These are phyloP conservation scores for Drosophila obscura DNA, from an alignment of 1,140 invertebrate species.

Conservation along the genomic window DNA sequence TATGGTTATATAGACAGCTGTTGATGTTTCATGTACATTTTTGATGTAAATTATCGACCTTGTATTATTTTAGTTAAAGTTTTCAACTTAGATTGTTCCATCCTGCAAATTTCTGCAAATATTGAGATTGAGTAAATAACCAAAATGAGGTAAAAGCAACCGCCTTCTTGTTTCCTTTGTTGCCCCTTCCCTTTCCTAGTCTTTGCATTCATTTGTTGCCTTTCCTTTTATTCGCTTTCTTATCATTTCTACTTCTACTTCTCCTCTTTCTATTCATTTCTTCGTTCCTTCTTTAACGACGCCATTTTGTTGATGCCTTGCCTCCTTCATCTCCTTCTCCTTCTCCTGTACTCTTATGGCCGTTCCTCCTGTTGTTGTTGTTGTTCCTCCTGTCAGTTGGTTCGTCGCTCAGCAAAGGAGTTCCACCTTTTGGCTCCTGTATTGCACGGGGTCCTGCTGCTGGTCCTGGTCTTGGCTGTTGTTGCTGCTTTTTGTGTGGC, in stretches of 20 bases:
- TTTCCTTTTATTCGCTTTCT: neutral
- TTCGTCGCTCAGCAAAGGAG: slow-evolving; percentile 50
- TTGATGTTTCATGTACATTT: too few species aligned
- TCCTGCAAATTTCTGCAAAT: too few species aligned
- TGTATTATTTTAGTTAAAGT: too few species aligned
- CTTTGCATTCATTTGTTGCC: too few species aligned
- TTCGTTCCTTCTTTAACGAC: slow-evolving; percentile 7
- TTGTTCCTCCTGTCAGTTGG: slow-evolving; percentile 41
- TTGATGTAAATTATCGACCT: too few species aligned
- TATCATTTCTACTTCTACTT: slow-evolving; percentile 4
- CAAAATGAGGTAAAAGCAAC: too few species aligned
- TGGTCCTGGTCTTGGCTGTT: neutral
- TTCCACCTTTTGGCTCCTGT: slow-evolving; percentile 32
- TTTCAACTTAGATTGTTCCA: too few species aligned
- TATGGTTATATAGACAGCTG: too few species aligned
- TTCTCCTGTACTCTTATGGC: neutral
- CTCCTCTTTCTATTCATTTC: slow-evolving; percentile 6
- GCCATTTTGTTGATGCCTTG: slow-evolving; percentile 39
- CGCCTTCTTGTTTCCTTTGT: too few species aligned
- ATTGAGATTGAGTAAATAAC: too few species aligned
- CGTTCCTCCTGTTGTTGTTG: slow-evolving; percentile 36
- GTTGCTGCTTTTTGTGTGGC: slow-evolving; percentile 16
- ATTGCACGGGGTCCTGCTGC: neutral
- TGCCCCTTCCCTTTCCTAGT: too few species aligned
- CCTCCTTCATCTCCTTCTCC: slow-evolving; percentile 11